Evolutionary conservation across 2,797 vertebrate genomes (phyloP).

Genomic region (Centroberyx gerrardi): DNA sequence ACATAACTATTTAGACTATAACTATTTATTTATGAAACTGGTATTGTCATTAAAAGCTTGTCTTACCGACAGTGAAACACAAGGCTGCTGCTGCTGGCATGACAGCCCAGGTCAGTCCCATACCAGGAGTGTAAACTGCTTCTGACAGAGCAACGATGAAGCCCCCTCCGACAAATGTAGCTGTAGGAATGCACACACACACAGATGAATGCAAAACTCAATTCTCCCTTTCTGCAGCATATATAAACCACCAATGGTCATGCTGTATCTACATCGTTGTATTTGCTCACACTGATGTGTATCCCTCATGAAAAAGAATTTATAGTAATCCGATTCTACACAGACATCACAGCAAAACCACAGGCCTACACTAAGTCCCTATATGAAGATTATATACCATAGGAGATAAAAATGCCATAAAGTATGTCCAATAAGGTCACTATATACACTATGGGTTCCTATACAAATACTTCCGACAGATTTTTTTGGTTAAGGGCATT

Average conservation of each 20-base stretch:
- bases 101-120: slow-evolving; percentile 84
- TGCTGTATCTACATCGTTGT: background rate
- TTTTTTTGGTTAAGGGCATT: no score
- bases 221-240: no score
- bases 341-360: no score
- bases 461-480: no score
- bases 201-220: background rate
- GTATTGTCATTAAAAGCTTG: background rate
- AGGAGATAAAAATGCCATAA: no score
- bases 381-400: no score
- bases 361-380: no score
- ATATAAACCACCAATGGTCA: no score
- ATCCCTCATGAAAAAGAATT: no score
- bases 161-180: slow-evolving; percentile 86
- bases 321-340: no score
- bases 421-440: no score
- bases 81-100: slow-evolving; percentile 78
- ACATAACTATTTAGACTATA: background rate
- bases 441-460: no score
- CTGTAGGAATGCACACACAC: slow-evolving; percentile 58
- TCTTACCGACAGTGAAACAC: slow-evolving; percentile 83
- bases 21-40: background rate
- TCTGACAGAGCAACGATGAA: slow-evolving; percentile 83
- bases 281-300: background rate
- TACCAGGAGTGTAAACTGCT: slow-evolving; percentile 78